Evolutionary conservation across 2,113 vertebrate genomes (phyloP), one percentile per base, ranked within the genome.

Genomic region (Halcyon malimbica): DNA sequence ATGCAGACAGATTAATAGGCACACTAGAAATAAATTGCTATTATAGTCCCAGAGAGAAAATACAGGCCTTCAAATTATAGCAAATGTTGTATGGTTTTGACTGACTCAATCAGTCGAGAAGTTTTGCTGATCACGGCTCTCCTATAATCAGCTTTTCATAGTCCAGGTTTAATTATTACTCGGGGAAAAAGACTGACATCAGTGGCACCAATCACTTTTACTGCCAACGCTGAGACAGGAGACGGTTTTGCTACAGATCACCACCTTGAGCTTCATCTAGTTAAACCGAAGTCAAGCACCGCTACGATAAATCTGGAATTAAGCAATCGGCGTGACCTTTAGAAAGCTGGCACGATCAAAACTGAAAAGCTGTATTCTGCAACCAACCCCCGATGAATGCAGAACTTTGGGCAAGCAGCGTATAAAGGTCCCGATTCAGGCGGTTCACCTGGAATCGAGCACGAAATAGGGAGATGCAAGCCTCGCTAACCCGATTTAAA

Each of bases 81-180:
- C 16, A 92, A 77, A 63, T 1, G 14, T 21, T 1, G 57, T 2
- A 14, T 1, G 59, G 64, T 73, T 87, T 83, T 62, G 68, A 86
- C 50, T 13, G 56, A 64, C 25, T 48, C 62, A 11, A 59, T 64
- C 48, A 76, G 29, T 65, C 62, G 68, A 53, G 51, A 86, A 97
- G 74, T 94, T 92, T 29, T 87, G 91, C 89, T 92, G 64, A 51
- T 75, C 65, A 11, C 1, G 7, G 56, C 54, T 82, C 51, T 53
- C 56, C 65, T 71, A 17, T 23, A 60, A 82, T 21, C 69, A 94
- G 80, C 42, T 93, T 77, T 79, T 87, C 5, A 5, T 79, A 89
- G 78, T 24, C 87, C 53, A 68, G 78, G 75, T 85, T 94, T 90
- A 85, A 94, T 93, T 79, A 76, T 89, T 78, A 77, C 84, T 85